Evolutionary conservation across 1,140 invertebrate genomes (phyloP).

Genomic region (Piezodorus guildinii): DNA sequence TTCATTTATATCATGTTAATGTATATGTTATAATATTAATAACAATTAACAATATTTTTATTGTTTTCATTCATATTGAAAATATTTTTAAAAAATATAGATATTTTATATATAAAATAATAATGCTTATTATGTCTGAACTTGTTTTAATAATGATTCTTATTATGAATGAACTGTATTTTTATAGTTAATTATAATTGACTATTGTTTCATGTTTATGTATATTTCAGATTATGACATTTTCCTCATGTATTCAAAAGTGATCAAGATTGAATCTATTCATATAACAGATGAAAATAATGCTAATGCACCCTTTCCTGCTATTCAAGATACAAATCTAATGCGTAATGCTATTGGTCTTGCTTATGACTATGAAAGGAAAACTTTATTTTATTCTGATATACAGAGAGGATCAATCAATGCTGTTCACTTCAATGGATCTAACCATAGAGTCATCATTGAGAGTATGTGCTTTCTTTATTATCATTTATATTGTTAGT

Average conservation of each 20-base stretch:
- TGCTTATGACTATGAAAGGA: conserved; percentile 58
- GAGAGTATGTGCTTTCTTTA: conserved; percentile 42
- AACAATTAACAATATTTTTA: too few relatives aligned
- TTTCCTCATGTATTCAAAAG: conserved; percentile 63
- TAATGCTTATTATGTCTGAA: too few relatives aligned
- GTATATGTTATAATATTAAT: too few relatives aligned
- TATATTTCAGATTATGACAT: conserved; percentile 49
- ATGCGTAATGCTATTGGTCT: conserved; percentile 75
- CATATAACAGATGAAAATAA: conserved; percentile 51
- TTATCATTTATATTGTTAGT: too few relatives aligned
- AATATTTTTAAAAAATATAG: too few relatives aligned
- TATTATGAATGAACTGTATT: too few relatives aligned
- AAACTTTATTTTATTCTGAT: conserved; percentile 73
- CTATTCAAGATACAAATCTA: conserved; percentile 54
- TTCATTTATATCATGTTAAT: too few relatives aligned
- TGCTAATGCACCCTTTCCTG: conserved; percentile 60
- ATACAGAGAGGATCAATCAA: conserved; percentile 75
- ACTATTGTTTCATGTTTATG: not conserved
- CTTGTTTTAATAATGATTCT: too few relatives aligned
- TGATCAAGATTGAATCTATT: conserved; percentile 61
- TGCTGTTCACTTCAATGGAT: conserved; percentile 71
- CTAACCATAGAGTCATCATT: conserved; percentile 52
- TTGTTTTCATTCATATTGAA: too few relatives aligned
- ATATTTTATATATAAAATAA: too few relatives aligned
- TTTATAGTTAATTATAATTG: not conserved